A percentile compares a stretch with the other conserved stretches of the same genome.
Conservation (phyloP, 2,888 invertebrate species). For the Ischnus inquisitorius region DNA sequence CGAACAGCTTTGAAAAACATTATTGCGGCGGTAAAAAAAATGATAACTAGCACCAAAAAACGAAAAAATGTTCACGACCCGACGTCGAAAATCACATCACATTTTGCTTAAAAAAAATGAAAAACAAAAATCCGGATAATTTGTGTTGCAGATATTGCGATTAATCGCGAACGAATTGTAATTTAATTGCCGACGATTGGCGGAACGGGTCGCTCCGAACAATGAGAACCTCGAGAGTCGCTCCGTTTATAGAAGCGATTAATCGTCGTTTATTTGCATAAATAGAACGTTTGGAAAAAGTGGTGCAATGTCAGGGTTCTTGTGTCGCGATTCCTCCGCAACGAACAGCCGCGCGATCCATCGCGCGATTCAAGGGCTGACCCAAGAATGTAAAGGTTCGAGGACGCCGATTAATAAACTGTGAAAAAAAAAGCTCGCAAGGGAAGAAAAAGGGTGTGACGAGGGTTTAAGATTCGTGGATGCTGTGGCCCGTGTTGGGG, state of each 20-base stretch:
- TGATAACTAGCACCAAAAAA: no score
- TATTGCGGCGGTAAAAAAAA: no score
- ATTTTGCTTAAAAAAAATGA: no score
- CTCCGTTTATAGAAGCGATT: not conserved
- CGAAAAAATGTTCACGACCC: no score
- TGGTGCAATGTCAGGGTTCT: conserved; percentile 42
- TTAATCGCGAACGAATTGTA: not conserved
- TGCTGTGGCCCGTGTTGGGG: conserved; percentile 85
- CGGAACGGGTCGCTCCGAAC: not conserved
- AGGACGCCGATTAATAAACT: conserved; percentile 41
- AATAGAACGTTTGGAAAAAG: not conserved
- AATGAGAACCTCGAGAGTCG: not conserved
- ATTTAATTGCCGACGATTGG: conserved; percentile 11
- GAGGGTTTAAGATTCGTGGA: conserved; percentile 79
- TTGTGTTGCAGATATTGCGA: conserved; percentile 49
- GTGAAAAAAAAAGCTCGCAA: conserved; percentile 31
- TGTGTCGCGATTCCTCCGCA: conserved; percentile 11
- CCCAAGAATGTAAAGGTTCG: conserved; percentile 32
- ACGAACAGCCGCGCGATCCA: conserved; percentile 20
- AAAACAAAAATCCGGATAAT: not conserved
- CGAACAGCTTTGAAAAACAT: no score
- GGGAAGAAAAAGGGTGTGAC: conserved; percentile 55
- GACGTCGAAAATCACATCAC: no score
- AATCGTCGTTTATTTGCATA: not conserved
- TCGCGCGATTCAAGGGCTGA: conserved; percentile 5